A percentile compares a stretch with the other conserved stretches of the same genome.
These are phyloP conservation scores for Zoanthus solanderi DNA, from an alignment of 92 coral and sea anemone genomes.

Conservation along the genomic window DNA sequence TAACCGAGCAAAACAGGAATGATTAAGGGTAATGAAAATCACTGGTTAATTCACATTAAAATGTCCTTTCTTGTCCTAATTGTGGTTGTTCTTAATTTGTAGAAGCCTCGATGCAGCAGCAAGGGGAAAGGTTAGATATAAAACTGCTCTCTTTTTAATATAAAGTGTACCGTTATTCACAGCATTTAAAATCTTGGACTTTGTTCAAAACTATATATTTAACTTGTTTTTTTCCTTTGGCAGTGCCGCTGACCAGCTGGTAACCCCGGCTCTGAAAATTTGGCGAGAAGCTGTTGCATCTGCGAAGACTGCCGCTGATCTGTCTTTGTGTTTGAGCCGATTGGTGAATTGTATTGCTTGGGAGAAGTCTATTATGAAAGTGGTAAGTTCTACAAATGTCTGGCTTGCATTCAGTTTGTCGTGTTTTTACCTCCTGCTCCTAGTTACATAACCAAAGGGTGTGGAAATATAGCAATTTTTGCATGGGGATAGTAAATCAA, in stretches of 20 bases:
- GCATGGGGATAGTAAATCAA: too few relatives aligned
- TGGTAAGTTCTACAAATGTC: conserved; percentile 66
- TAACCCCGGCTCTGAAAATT: conserved; percentile 85
- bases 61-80: neutral
- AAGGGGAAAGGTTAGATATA: conserved; percentile 20
- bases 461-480: too few relatives aligned
- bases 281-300: conserved; percentile 93
- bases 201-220: neutral
- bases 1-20: neutral
- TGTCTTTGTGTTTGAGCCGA: conserved; percentile 87
- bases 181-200: too few relatives aligned
- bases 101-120: conserved; percentile 27
- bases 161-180: too few relatives aligned
- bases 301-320: conserved; percentile 85
- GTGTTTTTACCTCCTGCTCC: neutral
- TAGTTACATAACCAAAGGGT: neutral
- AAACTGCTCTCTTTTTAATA: neutral
- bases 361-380: conserved; percentile 99
- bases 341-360: conserved; percentile 91
- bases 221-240: neutral
- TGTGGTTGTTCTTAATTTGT: neutral
- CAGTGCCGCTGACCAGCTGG: conserved; percentile 72
- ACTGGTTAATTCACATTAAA: neutral
- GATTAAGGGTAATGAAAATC: neutral
- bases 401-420: too few relatives aligned